Conservation (phyloP, 2,113 vertebrate species). For the Pampusana beccarii region DNA sequence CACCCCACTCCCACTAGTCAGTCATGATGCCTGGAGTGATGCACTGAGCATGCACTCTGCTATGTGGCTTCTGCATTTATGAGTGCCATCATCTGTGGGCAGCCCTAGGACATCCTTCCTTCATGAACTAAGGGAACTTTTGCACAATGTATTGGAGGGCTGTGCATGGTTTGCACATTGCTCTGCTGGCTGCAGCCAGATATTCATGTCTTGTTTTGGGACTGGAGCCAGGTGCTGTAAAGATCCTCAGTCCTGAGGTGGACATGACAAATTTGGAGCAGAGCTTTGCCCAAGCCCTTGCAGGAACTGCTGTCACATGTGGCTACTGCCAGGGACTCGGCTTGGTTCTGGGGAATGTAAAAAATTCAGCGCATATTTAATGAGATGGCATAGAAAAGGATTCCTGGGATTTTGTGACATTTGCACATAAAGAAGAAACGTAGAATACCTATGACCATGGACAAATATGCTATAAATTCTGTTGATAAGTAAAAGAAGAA, state of each 20-base stretch:
- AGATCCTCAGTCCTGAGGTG: neutral
- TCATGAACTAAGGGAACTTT: rapidly evolving
- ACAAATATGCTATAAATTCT: neutral
- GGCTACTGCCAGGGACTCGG: rapidly evolving
- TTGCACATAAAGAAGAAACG: neutral
- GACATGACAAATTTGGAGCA: rapidly evolving
- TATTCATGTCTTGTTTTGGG: neutral
- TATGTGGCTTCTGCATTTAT: rapidly evolving
- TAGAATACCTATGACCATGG: rapidly evolving
- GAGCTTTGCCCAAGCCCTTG: rapidly evolving
- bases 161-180: rapidly evolving
- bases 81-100: no score
- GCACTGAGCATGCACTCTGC: no score
- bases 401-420: neutral
- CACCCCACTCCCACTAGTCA: rapidly evolving
- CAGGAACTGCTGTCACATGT: neutral
- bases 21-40: rapidly evolving
- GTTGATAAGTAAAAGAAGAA: neutral
- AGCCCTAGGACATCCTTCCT: neutral
- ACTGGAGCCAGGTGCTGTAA: neutral
- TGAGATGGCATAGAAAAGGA: rapidly evolving
- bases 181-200: neutral
- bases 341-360: rapidly evolving
- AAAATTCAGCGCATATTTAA: rapidly evolving
- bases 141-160: no score